A percentile compares a stretch with the other conserved stretches of the same genome.
These are phyloP conservation scores for Pagrus major DNA, from an alignment of 2,113 vertebrate genomes.

Conservation along the genomic window DNA sequence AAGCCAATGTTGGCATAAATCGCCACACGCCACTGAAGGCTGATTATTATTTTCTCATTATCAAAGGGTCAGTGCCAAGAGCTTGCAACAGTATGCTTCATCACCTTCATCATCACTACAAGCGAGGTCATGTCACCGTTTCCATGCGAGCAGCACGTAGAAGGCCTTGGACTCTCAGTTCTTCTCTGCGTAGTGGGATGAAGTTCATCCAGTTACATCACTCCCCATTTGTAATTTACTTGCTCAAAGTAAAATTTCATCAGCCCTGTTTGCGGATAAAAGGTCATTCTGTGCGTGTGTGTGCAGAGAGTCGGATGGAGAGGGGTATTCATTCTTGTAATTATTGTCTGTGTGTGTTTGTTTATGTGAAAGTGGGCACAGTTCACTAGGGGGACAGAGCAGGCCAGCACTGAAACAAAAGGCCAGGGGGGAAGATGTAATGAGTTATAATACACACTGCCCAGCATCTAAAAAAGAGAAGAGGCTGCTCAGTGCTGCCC, in stretches of 20 bases:
- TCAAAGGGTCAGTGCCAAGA: background rate
- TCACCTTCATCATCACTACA: conserved; percentile 24
- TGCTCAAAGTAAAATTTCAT: conserved; percentile 3
- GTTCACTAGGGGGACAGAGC: conserved; percentile 21
- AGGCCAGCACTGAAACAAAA: conserved; percentile 44
- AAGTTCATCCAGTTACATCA: background rate
- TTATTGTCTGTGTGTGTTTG: conserved; percentile 31
- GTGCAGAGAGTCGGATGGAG: background rate
- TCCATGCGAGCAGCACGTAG: background rate
- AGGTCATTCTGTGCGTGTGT: conserved; percentile 4
- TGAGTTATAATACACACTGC: conserved; percentile 54
- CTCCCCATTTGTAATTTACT: background rate
- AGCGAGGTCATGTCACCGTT: background rate
- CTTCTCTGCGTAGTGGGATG: background rate
- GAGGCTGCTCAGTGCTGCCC: conserved; percentile 30
- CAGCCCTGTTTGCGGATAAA: background rate
- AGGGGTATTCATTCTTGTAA: conserved; percentile 6
- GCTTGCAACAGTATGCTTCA: background rate
- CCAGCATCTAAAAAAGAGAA: conserved; percentile 38
- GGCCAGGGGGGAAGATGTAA: conserved; percentile 39
- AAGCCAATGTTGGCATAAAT: background rate
- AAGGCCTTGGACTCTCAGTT: background rate
- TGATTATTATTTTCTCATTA: conserved; percentile 19
- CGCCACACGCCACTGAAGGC: background rate
- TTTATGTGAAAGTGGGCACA: conserved; percentile 28